Conservation (phyloP, 2,888 invertebrate species). For the Sceliomorpha sp. region DNA sequence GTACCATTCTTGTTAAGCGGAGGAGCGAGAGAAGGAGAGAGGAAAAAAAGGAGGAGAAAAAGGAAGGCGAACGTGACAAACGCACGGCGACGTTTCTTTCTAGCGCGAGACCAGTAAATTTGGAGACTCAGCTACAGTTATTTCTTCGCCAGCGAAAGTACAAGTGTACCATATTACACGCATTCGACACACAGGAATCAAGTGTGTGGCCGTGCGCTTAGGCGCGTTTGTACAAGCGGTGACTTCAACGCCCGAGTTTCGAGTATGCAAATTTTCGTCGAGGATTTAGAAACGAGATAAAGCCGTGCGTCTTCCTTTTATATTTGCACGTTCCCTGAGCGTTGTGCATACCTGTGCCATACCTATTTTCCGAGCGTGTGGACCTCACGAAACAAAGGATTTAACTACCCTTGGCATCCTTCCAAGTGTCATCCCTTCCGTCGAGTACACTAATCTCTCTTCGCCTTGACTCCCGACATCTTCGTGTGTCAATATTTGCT, state of each 20-base stretch:
- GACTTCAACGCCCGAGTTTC: constrained; percentile 58
- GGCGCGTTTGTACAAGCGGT: constrained; percentile 48
- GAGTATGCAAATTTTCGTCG: constrained; percentile 64
- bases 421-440: too few species aligned
- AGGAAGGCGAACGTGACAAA: constrained; percentile 26
- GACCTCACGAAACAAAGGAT: constrained; percentile 30
- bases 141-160: constrained; percentile 46
- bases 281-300: constrained; percentile 63
- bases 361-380: constrained; percentile 36
- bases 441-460: too few species aligned
- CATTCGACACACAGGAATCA: constrained; percentile 36
- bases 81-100: constrained; percentile 11
- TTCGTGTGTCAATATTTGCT: too few species aligned
- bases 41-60: too few species aligned
- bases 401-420: constrained; percentile 34
- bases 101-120: constrained; percentile 31
- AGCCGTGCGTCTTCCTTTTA: constrained; percentile 55
- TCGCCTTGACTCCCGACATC: too few species aligned
- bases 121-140: constrained; percentile 39
- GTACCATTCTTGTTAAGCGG: constrained; percentile 16
- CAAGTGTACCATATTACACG: constrained; percentile 48
- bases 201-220: constrained; percentile 24
- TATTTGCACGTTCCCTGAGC: constrained; percentile 30
- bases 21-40: too few species aligned
- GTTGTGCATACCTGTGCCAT: constrained; percentile 8